These are phyloP conservation scores for Strigops habroptila DNA, from an alignment of 2,113 vertebrate genomes.

Conservation along the genomic window DNA sequence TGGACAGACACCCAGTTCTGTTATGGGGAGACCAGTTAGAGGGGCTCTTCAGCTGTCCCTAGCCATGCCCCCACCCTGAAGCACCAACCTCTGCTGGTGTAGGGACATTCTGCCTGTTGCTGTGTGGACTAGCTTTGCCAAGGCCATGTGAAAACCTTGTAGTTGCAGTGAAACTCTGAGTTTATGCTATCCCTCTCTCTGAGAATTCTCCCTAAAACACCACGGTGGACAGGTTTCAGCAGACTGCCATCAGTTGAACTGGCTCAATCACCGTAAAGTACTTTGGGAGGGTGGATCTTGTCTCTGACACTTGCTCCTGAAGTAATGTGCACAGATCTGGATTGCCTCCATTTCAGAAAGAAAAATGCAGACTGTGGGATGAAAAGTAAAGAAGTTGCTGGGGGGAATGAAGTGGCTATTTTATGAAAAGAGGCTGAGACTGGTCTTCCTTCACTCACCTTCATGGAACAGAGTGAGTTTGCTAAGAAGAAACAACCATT, in stretches of 20 bases:
- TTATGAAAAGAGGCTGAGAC: not conserved
- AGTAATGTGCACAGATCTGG: not conserved
- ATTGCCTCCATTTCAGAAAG: not conserved
- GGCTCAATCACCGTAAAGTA: not conserved
- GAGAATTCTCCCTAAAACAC: fast-evolving
- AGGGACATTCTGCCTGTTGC: not conserved
- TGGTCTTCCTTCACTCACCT: not conserved
- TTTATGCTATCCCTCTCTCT: not conserved
- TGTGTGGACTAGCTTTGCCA: not conserved
- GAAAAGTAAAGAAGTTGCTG: not conserved
- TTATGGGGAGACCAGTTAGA: not conserved
- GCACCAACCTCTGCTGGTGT: not conserved
- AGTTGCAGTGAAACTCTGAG: not conserved
- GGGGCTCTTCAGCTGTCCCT: not conserved
- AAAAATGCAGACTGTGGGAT: not conserved
- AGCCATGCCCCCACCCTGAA: not conserved
- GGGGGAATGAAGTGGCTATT: not conserved
- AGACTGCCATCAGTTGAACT: not conserved
- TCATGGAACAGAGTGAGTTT: not conserved
- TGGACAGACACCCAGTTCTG: not conserved
- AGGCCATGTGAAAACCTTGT: not conserved
- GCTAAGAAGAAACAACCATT: not conserved
- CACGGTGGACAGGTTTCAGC: not conserved
- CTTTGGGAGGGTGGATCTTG: not conserved
- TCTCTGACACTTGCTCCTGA: not conserved